Conservation (phyloP, 2,888 invertebrate genomes). For the Chydorus sphaericus region DNA sequence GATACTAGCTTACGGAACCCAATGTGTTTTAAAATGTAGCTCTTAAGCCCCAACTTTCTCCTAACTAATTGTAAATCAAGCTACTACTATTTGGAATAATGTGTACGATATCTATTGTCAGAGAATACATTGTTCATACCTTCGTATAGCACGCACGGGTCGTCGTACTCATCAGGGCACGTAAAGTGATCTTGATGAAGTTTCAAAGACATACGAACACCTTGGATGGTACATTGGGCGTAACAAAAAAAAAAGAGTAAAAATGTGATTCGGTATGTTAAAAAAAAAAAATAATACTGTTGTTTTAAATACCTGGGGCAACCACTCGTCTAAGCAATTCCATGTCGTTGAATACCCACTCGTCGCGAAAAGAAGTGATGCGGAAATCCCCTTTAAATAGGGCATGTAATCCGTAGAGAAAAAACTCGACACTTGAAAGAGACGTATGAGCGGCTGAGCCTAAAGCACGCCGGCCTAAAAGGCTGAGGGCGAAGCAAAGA, state of each 20-base stretch:
- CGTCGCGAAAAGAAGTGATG: constrained; percentile 85
- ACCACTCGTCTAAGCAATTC: constrained; percentile 83
- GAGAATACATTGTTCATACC: too few relatives aligned
- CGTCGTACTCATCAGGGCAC: constrained; percentile 85
- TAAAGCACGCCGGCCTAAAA: constrained; percentile 78
- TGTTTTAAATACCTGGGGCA: too few relatives aligned
- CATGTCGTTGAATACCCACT: constrained; percentile 98
- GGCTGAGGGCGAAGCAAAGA: constrained; percentile 78
- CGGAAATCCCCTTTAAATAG: constrained; percentile 94
- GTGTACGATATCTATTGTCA: too few relatives aligned
- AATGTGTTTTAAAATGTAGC: too few relatives aligned
- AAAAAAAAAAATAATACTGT: too few relatives aligned
- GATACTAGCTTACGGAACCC: too few relatives aligned
- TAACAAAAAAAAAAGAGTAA: background rate
- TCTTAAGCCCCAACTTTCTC: too few relatives aligned
- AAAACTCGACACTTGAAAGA: constrained; percentile 73
- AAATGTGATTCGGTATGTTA: background rate
- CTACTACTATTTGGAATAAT: too few relatives aligned
- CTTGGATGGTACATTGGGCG: background rate
- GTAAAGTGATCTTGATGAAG: constrained; percentile 73
- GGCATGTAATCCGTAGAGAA: constrained; percentile 90
- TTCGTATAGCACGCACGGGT: constrained; percentile 57
- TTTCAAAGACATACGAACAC: constrained; percentile 11
- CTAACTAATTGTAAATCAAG: too few relatives aligned
- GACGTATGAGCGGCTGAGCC: constrained; percentile 92